These are phyloP conservation scores for Spizaetus ornatus DNA, from an alignment of 2,113 vertebrate species.

Conservation along the genomic window DNA sequence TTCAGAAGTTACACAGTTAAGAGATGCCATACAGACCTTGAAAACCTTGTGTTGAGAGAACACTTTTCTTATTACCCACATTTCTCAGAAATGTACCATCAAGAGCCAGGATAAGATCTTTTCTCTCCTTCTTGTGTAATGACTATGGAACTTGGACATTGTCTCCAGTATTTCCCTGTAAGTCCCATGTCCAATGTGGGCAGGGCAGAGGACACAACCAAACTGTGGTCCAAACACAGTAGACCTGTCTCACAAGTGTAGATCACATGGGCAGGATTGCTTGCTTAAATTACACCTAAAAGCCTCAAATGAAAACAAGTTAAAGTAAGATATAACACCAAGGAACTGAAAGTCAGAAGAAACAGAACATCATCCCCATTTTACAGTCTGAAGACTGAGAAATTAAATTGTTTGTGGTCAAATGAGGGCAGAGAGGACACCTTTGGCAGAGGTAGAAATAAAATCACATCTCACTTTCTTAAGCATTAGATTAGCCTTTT, in stretches of 20 bases:
- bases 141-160: not conserved
- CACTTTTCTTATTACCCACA: not conserved
- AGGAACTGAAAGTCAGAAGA: not conserved
- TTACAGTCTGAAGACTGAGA: not conserved
- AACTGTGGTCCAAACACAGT: not conserved
- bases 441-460: not conserved
- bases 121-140: not conserved
- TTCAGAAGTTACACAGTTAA: not conserved
- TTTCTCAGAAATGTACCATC: not conserved
- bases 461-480: not conserved
- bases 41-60: not conserved
- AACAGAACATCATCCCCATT: not conserved
- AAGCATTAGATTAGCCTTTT: slow-evolving; percentile 13
- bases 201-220: not conserved
- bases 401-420: slow-evolving; percentile 16
- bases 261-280: not conserved
- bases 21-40: not conserved
- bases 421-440: not conserved
- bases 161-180: not conserved
- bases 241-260: not conserved
- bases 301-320: not conserved
- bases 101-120: not conserved
- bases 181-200: not conserved
- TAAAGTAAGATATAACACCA: not conserved
- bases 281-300: not conserved